Evolutionary conservation across 2,113 vertebrate species (phyloP), one percentile per base, ranked within the genome.

Genomic region (Heteronetta atricapilla): DNA sequence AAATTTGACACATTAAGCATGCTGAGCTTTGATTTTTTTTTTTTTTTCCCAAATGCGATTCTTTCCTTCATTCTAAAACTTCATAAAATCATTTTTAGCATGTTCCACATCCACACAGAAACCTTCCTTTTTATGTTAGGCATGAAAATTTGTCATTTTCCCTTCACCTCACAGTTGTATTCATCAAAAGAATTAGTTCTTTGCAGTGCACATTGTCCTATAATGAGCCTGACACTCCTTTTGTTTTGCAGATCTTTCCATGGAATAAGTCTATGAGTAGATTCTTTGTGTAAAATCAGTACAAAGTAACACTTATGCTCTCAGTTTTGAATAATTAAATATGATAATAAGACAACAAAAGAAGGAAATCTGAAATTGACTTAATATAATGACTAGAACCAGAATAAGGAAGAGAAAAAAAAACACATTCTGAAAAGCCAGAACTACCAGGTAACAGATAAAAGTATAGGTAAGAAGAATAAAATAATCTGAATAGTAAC

Each of bases 271-370:
- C 44, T 90, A 4, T 80, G 87, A 91, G 83, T 55, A 90, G 68
- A 81, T 84, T 69, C 90, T 94, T 93, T 92, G 88, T 88, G 53
- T 83, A 70, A 95, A 96, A 79, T 79, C 52, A 70, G 48, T 53
- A 80, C 36, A 79, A 94, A 93, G 48, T 77, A 94, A 40, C 50
- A 90, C 19, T 79, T 74, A 56, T 3, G 29, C 12, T 74, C 46
- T 93, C 69, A 62, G n/a, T 86, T 93, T 90, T 91, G 86, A 92
- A 94, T 87, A 92, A 81, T 77, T 96, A 73, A 85, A 48, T 92
- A 69, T 89, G 84, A 66, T 89, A 91, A 89, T 93, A 89, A 93
- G 76, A 94, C 79, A 95, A 95, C 88, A 96, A 91, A 91, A 91
- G 68, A 87, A 88, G 72, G 10, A 91, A 86, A 90, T 75, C 68